Evolutionary conservation across 2,888 invertebrate genomes (phyloP), one percentile per base, ranked within the genome.

Genomic region (Esperia sulphurella): DNA sequence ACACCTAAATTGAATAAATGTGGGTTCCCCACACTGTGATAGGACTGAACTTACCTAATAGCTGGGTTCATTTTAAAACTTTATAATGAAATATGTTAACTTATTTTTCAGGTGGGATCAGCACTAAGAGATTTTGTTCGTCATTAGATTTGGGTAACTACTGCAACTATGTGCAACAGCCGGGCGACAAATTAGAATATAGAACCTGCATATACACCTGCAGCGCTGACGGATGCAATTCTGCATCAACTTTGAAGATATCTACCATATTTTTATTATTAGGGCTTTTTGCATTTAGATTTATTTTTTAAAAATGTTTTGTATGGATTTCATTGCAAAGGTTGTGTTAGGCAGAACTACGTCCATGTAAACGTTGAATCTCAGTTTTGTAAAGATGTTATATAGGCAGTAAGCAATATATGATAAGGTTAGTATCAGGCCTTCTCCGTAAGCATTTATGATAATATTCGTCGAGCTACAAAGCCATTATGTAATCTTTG

Each of bases 181-280:
- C 94, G 7, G 97, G 97, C n/a, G 97, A 97, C 75, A 92, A 91
- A 63, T 81, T 96, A 63, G 93, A 93, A 50, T 97, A 97, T 78
- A 91, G 97, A 57, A 96, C 97, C 3, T 97, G 97, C 78, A 93
- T 97, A 46, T 96, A 92, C 74, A 97, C 97, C 0, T 97, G 97
- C 68, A 85, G 90, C 49, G 91, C 93, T 0, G 95, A 97, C 70
- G 96, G 95, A 1, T 97, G 97, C 75, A 97, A 97, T 83, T 75
- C 90, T n/a, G 90, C 92, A 7, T 57, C 75, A 1, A 61, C 53
- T 14, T 40, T 74, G 5, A 65, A 58, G 47, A 65, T 71, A 47
- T 69, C 84, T 8, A 21, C 55, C 1, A n/a, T 63, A 14, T 42
- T 65, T 33, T 45, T 74, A 44, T 21, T 47, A 8, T 13, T 39